A percentile compares a stretch with the other conserved stretches of the same genome.
Evolutionary conservation across 1,140 invertebrate species (phyloP).

Genomic region (Drosophila nikananu): DNA sequence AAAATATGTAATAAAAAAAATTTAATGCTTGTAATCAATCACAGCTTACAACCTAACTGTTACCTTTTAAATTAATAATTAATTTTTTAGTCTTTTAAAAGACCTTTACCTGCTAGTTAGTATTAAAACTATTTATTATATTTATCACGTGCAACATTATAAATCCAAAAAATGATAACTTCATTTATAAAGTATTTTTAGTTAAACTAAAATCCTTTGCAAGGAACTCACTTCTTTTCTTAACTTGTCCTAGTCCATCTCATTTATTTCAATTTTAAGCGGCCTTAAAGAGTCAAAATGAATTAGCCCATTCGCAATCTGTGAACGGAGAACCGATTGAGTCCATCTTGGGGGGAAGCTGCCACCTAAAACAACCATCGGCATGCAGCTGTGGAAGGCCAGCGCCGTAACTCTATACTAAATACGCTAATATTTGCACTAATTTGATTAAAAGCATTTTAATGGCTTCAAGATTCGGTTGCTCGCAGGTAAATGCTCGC

Average conservation of each 20-base stretch:
- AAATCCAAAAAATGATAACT: too few species aligned
- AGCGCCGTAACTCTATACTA: slow-evolving; percentile 41
- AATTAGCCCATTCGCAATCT: not conserved
- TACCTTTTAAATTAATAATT: too few species aligned
- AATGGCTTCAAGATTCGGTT: slow-evolving; percentile 67
- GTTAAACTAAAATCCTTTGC: too few species aligned
- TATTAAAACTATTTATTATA: too few species aligned
- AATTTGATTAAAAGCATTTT: slow-evolving; percentile 83
- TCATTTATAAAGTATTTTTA: too few species aligned
- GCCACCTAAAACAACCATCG: slow-evolving; percentile 1
- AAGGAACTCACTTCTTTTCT: not conserved
- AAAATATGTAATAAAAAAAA: too few species aligned
- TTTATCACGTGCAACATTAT: too few species aligned
- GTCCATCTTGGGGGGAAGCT: not conserved
- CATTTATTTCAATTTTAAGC: not conserved
- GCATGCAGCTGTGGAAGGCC: slow-evolving; percentile 20
- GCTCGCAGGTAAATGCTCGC: slow-evolving; percentile 65
- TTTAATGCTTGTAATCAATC: too few species aligned
- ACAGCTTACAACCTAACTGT: too few species aligned
- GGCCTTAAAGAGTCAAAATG: not conserved
- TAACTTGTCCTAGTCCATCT: not conserved
- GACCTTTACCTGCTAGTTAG: too few species aligned
- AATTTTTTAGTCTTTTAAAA: too few species aligned
- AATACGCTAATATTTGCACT: slow-evolving; percentile 71
- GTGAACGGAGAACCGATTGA: slow-evolving; percentile 1